Conservation (phyloP, 2,888 invertebrate species). For the Thalpophila matura region DNA sequence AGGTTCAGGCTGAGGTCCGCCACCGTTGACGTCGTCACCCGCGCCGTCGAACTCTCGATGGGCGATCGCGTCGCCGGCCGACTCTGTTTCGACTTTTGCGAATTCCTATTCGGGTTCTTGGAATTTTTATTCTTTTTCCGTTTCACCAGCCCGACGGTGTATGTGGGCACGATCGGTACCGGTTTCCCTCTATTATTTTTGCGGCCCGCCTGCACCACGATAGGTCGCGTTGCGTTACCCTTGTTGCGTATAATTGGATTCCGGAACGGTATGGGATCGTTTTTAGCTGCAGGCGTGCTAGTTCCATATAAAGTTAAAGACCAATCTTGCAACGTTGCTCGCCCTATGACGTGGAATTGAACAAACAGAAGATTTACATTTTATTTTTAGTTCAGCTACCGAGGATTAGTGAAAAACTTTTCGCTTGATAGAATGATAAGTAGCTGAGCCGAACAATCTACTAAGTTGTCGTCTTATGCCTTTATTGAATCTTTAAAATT, state of each 20-base stretch:
- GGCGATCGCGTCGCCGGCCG: slow-evolving; percentile 90
- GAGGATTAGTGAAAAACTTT: slow-evolving; percentile 33
- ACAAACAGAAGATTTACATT: slow-evolving; percentile 58
- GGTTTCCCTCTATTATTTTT: slow-evolving; percentile 84
- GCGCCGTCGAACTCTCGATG: slow-evolving; percentile 87
- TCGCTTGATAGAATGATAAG: slow-evolving; percentile 43
- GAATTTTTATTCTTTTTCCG: slow-evolving; percentile 91
- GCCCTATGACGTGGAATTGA: slow-evolving; percentile 91
- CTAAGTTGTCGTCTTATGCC: slow-evolving; percentile 40
- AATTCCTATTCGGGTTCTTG: slow-evolving; percentile 88
- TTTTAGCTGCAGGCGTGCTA: slow-evolving; percentile 91
- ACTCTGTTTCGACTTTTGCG: slow-evolving; percentile 88
- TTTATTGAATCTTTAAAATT: slow-evolving; percentile 43
- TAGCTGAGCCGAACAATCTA: slow-evolving; percentile 53
- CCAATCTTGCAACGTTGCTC: slow-evolving; percentile 98
- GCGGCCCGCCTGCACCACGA: slow-evolving; percentile 82
- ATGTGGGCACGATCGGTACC: slow-evolving; percentile 82
- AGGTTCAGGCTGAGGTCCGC: slow-evolving; percentile 85
- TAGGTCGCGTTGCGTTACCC: slow-evolving; percentile 84
- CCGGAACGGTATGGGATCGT: slow-evolving; percentile 91
- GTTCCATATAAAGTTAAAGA: slow-evolving; percentile 98
- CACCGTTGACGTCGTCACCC: slow-evolving; percentile 70
- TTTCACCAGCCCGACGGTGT: slow-evolving; percentile 86
- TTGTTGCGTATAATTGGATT: slow-evolving; percentile 85
- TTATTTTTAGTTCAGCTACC: slow-evolving; percentile 34